phyloP scores from a whole-genome alignment of 2,888 invertebrate species.

The Andrena chrysosceles region DNA sequence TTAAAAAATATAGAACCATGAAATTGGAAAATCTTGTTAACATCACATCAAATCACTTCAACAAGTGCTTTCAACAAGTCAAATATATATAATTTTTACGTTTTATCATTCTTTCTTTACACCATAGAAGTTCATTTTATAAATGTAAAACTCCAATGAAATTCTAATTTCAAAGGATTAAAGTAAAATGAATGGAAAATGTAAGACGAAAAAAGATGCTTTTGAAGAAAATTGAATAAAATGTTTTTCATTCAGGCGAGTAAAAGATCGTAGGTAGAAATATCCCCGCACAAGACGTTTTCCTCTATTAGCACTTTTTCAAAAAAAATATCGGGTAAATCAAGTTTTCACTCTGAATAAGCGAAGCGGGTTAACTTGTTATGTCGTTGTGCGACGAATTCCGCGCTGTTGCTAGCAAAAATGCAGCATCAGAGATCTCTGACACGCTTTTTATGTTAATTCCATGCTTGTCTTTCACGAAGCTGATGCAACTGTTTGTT shows the following conservation, averaged over 20 bases:
- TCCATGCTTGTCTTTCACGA: neutral
- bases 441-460: neutral
- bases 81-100: no score
- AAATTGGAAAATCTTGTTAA: no score
- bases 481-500: neutral
- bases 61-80: no score
- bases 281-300: neutral
- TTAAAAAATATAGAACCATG: no score
- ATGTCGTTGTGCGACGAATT: slow-evolving; percentile 8
- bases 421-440: neutral
- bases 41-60: no score
- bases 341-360: slow-evolving; percentile 10
- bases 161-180: neutral
- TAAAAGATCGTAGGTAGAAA: neutral
- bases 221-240: neutral
- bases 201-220: neutral
- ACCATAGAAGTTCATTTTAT: no score
- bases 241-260: neutral
- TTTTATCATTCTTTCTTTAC: no score
- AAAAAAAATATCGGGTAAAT: slow-evolving; percentile 26
- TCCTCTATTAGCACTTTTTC: neutral
- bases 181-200: neutral
- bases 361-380: slow-evolving; percentile 24
- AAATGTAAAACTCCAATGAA: no score
- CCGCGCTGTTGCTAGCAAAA: neutral